phyloP scores from a whole-genome alignment of 1,140 invertebrate species.

The Anadara kagoshimensis region DNA sequence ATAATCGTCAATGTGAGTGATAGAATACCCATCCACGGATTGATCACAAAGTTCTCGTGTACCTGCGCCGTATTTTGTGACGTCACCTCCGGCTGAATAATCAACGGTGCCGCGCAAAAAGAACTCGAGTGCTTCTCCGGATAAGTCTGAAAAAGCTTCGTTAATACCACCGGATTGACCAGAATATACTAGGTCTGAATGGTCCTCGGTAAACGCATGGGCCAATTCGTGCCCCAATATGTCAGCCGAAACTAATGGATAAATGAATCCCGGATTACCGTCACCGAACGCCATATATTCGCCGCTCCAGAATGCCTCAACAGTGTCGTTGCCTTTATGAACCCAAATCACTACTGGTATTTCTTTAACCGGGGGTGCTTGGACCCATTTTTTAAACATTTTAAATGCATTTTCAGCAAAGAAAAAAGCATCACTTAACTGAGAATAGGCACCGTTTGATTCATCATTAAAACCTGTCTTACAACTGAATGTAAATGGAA shows the following conservation, averaged over 20 bases:
- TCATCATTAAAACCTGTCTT: slow-evolving; percentile 29
- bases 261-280: slow-evolving; percentile 23
- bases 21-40: slow-evolving; percentile 31
- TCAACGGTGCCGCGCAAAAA: slow-evolving; percentile 25
- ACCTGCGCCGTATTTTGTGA: neutral
- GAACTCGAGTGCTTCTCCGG: slow-evolving; percentile 48
- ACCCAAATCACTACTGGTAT: slow-evolving; percentile 40
- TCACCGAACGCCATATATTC: slow-evolving; percentile 41
- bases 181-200: slow-evolving; percentile 45
- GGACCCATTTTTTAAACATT: slow-evolving; percentile 48
- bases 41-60: slow-evolving; percentile 23
- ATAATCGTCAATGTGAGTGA: slow-evolving; percentile 42
- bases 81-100: slow-evolving; percentile 8
- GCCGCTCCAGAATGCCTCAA: slow-evolving; percentile 36
- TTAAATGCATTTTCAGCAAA: slow-evolving; percentile 27
- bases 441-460: slow-evolving; percentile 49
- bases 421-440: slow-evolving; percentile 48
- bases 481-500: slow-evolving; percentile 29
- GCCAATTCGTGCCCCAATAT: slow-evolving; percentile 50
- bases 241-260: slow-evolving; percentile 44
- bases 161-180: slow-evolving; percentile 51
- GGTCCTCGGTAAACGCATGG: slow-evolving; percentile 50
- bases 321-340: slow-evolving; percentile 43
- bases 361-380: slow-evolving; percentile 14
- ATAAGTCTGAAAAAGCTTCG: slow-evolving; percentile 58